Conservation (phyloP, 35 echinoderm and acorn worm genomes). For the Heliocidaris erythrogramma region DNA sequence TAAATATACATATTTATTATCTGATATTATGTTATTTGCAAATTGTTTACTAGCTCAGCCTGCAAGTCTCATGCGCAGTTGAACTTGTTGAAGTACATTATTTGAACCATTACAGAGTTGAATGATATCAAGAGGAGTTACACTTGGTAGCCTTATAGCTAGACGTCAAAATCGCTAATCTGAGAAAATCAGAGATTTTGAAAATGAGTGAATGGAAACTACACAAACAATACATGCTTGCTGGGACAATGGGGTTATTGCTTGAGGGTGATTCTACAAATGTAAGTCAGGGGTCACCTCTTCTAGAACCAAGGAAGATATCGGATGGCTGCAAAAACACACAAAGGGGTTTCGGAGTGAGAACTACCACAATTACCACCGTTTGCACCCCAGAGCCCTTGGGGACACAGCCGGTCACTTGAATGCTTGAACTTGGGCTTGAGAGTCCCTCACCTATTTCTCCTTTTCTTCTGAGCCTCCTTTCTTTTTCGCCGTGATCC, state of each 20-base stretch:
- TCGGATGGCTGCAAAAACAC: slow-evolving; percentile 9
- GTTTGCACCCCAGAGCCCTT: not conserved
- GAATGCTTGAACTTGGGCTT: not conserved
- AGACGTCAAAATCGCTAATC: not conserved
- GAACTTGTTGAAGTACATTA: not conserved
- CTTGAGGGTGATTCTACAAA: not conserved
- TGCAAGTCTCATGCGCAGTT: not conserved
- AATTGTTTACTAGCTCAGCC: not conserved
- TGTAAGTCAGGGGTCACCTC: not conserved
- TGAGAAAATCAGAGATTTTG: not conserved
- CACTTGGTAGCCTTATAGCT: not conserved
- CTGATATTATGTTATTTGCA: no score
- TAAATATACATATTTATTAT: no score
- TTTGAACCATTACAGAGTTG: not conserved
- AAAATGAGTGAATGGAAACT: not conserved
- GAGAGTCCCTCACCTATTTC: not conserved
- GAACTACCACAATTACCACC: not conserved
- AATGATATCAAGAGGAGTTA: not conserved
- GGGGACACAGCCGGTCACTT: not conserved
- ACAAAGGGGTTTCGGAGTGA: not conserved
- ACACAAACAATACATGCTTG: not conserved
- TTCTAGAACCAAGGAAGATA: not conserved
- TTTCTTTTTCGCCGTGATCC: not conserved
- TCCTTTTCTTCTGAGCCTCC: not conserved
- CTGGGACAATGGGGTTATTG: not conserved